These are phyloP conservation scores for Carassius auratus DNA, from an alignment of 2,113 vertebrate genomes.

Conservation along the genomic window DNA sequence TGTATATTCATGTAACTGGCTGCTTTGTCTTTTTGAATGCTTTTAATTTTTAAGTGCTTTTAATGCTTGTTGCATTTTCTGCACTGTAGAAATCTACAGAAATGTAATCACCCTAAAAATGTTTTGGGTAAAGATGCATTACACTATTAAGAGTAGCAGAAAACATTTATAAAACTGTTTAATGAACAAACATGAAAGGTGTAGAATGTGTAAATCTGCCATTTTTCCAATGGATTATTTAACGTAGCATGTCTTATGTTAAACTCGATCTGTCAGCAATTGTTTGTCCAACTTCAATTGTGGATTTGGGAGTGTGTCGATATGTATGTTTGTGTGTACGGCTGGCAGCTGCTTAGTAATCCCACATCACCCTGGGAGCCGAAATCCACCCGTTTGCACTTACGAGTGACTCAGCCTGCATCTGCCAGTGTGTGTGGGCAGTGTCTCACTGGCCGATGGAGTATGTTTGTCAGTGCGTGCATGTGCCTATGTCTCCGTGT, in stretches of 20 bases:
- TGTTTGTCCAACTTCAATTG: constrained; percentile 21
- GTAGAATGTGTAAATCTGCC: neutral
- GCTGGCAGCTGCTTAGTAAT: constrained; percentile 55
- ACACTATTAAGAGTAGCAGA: too few species aligned
- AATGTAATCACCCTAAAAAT: too few species aligned
- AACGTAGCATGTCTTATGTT: too few species aligned
- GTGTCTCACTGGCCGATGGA: constrained; percentile 46
- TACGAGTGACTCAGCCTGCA: constrained; percentile 52
- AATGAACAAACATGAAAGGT: neutral
- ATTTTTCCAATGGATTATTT: too few species aligned
- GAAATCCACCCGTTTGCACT: constrained; percentile 46
- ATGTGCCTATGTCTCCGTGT: neutral
- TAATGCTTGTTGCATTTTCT: neutral
- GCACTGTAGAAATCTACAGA: too few species aligned
- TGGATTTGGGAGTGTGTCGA: neutral
- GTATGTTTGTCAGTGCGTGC: constrained; percentile 36
- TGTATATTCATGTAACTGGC: neutral
- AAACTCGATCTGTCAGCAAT: neutral
- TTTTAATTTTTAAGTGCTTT: too few species aligned
- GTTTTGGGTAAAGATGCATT: too few species aligned
- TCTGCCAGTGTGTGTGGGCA: constrained; percentile 51
- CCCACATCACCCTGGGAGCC: constrained; percentile 43
- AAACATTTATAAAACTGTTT: too few species aligned
- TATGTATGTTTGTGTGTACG: constrained; percentile 19
- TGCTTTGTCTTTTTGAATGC: neutral